Conservation (phyloP, 2,113 vertebrate species). For the Sterrhoptilus dennistouni region DNA sequence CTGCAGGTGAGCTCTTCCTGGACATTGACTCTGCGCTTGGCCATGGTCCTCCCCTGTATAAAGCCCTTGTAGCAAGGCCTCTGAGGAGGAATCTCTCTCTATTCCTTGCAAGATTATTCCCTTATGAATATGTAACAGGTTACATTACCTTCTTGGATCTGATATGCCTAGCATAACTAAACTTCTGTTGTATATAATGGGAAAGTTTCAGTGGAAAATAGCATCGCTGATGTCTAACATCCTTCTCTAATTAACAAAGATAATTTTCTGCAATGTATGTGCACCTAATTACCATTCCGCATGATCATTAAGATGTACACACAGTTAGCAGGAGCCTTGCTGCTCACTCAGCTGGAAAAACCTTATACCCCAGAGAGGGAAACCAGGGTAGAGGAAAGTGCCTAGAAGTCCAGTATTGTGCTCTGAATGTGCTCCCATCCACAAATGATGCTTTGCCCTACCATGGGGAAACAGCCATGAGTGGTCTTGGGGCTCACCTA, state of each 20-base stretch:
- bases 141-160: neutral
- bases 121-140: neutral
- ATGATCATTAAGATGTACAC: neutral
- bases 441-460: neutral
- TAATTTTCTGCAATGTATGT: neutral
- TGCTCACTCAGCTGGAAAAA: neutral
- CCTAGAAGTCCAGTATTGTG: neutral
- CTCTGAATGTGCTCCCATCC: neutral
- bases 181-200: neutral
- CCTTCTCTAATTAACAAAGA: slow-evolving; percentile 25
- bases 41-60: neutral
- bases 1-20: neutral
- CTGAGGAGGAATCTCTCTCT: neutral
- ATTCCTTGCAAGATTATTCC: neutral
- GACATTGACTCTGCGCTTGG: neutral
- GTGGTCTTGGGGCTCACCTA: neutral
- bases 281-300: neutral
- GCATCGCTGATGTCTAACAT: neutral
- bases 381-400: neutral
- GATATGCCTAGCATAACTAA: neutral
- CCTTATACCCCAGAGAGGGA: neutral
- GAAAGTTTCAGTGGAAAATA: neutral
- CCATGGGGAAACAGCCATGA: neutral
- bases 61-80: neutral
- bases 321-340: neutral